Percentiles rank a stretch among this genome's conserved stretches.
Conservation (phyloP, 2,888 invertebrate genomes). For the Drosophila sordidapex region DNA sequence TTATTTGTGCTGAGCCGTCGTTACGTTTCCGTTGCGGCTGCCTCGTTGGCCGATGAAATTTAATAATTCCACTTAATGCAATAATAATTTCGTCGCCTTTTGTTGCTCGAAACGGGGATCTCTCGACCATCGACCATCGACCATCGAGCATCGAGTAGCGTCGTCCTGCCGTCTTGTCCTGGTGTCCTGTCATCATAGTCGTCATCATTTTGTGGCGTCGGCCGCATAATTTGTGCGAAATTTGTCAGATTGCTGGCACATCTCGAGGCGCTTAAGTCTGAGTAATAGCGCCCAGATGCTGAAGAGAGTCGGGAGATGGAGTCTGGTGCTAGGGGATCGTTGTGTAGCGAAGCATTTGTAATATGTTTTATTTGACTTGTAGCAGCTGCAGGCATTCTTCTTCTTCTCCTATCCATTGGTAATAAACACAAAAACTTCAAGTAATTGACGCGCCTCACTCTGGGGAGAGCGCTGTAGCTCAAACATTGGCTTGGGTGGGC, state of each 20-base stretch:
- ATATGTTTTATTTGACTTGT: slow-evolving; percentile 78
- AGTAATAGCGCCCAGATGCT: slow-evolving; percentile 59
- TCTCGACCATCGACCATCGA: slow-evolving; percentile 11
- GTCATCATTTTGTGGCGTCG: slow-evolving; percentile 67
- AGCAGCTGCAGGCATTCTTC: slow-evolving; percentile 61
- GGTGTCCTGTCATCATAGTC: slow-evolving; percentile 56
- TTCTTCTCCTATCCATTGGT: slow-evolving; percentile 32
- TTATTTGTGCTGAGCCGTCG: slow-evolving; percentile 71
- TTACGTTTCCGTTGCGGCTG: slow-evolving; percentile 42
- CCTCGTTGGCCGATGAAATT: slow-evolving; percentile 71
- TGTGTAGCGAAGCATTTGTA: slow-evolving; percentile 63
- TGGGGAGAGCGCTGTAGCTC: slow-evolving; percentile 12
- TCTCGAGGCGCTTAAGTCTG: slow-evolving; percentile 75
- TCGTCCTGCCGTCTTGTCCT: slow-evolving; percentile 15
- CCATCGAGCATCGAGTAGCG: background rate
- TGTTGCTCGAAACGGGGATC: slow-evolving; percentile 44
- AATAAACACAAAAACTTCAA: slow-evolving; percentile 66
- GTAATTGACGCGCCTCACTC: slow-evolving; percentile 73
- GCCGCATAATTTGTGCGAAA: slow-evolving; percentile 79
- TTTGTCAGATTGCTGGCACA: slow-evolving; percentile 78
- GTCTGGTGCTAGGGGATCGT: background rate
- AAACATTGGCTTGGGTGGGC: background rate
- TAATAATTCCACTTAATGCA: slow-evolving; percentile 81
- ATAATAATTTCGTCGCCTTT: slow-evolving; percentile 81
- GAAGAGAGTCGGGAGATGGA: background rate